Conservation (phyloP, 2,797 vertebrate species). For the Nyctalus aviator region DNA sequence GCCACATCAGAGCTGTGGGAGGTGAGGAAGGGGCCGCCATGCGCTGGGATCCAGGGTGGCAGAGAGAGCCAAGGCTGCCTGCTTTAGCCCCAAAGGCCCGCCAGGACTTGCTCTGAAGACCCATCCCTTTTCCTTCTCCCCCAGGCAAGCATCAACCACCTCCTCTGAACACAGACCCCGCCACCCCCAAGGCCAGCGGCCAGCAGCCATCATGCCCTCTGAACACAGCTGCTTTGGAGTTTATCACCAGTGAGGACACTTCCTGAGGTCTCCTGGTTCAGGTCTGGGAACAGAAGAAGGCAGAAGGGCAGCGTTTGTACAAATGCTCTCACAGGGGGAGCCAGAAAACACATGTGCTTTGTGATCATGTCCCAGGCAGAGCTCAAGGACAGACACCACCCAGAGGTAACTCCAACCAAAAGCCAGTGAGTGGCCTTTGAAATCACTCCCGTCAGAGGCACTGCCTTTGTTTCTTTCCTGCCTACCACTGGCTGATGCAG, state of each 20-base stretch:
- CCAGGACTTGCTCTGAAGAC: neutral
- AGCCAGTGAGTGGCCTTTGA: neutral
- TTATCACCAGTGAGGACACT: too few relatives aligned
- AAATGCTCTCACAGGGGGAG: neutral
- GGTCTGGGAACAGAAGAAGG: neutral
- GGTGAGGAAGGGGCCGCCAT: neutral
- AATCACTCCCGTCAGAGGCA: neutral
- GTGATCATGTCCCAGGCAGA: neutral
- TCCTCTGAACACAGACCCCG: neutral
- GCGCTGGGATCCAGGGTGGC: neutral
- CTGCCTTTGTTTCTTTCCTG: neutral
- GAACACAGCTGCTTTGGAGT: neutral
- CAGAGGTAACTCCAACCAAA: neutral
- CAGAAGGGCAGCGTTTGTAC: too few relatives aligned
- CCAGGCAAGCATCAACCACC: neutral
- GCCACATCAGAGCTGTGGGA: neutral
- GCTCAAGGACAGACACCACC: neutral
- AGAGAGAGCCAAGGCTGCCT: neutral
- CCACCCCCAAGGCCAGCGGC: too few relatives aligned
- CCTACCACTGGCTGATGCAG: neutral
- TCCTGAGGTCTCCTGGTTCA: neutral
- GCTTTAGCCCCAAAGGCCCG: too few relatives aligned
- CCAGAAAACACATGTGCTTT: neutral
- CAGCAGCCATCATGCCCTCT: neutral
- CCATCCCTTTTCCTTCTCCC: too few relatives aligned